Conservation (phyloP, 2,797 vertebrate genomes). For the Hapalemur alaotrensis region DNA sequence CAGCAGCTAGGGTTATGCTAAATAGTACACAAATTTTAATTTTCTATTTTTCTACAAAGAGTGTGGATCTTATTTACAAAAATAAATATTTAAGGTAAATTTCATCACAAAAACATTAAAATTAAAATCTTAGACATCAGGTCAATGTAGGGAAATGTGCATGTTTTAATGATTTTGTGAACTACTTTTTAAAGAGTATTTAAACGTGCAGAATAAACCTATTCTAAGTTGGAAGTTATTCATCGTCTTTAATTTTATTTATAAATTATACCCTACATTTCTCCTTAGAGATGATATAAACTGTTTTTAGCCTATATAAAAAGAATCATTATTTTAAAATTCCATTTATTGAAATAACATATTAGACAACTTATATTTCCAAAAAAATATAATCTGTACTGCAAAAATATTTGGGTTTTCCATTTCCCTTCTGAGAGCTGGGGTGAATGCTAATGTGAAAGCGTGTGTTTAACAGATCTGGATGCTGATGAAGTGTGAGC, state of each 20-base stretch:
- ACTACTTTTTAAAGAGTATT: not conserved
- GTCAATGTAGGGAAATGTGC: not conserved
- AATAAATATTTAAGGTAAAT: not conserved
- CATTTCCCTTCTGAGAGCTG: not conserved
- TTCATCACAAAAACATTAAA: not conserved
- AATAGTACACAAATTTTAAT: not conserved
- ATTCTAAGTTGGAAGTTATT: not conserved
- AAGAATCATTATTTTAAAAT: slow-evolving; percentile 5
- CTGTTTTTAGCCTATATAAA: not conserved
- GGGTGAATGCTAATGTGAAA: not conserved
- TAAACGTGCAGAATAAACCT: not conserved
- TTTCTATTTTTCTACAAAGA: not conserved
- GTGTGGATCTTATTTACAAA: not conserved
- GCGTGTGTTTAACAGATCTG: not conserved
- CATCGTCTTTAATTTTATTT: not conserved
- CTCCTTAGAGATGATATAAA: not conserved
- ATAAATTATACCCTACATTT: not conserved
- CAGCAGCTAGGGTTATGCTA: not conserved
- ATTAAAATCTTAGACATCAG: not conserved
- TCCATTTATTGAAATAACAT: not conserved
- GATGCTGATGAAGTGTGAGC: slow-evolving; percentile 2
- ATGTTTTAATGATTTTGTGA: not conserved
- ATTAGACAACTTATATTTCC: not conserved
- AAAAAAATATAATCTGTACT: not conserved
- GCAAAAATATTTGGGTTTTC: not conserved